Percentiles rank a stretch among this genome's conserved stretches.
phyloP scores from a whole-genome alignment of 2,113 vertebrate species.

The Rattus rattus region DNA sequence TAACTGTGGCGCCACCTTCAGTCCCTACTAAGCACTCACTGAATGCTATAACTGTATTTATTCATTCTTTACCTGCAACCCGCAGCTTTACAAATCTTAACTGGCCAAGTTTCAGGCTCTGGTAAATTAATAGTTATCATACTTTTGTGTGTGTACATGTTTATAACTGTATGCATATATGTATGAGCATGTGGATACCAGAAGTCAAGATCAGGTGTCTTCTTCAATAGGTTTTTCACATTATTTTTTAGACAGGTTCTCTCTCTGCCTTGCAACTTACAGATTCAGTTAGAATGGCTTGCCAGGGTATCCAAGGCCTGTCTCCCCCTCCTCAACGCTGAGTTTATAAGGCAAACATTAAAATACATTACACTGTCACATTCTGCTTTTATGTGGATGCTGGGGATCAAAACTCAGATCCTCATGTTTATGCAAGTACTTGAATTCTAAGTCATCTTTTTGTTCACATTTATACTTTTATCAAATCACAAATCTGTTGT shows the following conservation, averaged over 20 bases:
- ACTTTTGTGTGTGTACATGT: not conserved
- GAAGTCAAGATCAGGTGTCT: too few relatives aligned
- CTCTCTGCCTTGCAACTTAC: not conserved
- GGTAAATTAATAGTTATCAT: not conserved
- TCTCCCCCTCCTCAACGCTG: not conserved
- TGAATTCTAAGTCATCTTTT: not conserved
- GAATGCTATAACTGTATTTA: not conserved
- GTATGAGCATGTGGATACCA: not conserved
- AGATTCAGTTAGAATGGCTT: not conserved
- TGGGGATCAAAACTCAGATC: not conserved
- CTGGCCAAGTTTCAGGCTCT: not conserved
- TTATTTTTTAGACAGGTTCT: not conserved
- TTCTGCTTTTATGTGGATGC: not conserved
- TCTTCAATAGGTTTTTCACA: not conserved
- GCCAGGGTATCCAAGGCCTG: not conserved
- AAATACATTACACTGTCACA: too few relatives aligned
- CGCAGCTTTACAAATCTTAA: not conserved
- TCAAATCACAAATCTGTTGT: not conserved
- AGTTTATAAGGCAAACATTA: not conserved
- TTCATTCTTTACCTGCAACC: not conserved
- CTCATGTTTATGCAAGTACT: not conserved
- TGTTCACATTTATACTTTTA: slow-evolving; percentile 17
- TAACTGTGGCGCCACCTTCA: not conserved
- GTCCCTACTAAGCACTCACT: not conserved
- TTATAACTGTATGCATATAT: not conserved